phyloP scores from a whole-genome alignment of 2,113 vertebrate species.

The Circaetus gallicus region DNA sequence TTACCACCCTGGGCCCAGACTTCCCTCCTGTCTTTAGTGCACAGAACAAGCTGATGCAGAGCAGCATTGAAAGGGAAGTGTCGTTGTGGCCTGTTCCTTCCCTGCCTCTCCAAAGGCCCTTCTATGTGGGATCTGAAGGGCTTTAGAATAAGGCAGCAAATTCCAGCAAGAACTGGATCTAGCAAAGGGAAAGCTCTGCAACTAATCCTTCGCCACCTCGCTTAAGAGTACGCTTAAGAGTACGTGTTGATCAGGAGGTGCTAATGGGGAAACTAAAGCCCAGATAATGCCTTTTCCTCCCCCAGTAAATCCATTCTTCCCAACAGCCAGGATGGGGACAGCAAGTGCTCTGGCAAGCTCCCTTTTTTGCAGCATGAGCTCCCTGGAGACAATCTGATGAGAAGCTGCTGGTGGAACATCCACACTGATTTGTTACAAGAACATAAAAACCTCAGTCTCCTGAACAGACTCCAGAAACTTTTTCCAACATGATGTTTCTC shows the following conservation, averaged over 20 bases:
- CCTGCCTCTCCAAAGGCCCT: background rate
- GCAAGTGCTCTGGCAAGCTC: background rate
- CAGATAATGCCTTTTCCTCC: background rate
- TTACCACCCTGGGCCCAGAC: background rate
- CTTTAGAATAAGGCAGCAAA: background rate
- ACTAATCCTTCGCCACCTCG: background rate
- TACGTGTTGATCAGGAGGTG: background rate
- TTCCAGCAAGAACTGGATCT: background rate
- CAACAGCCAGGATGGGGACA: background rate
- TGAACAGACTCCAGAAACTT: background rate
- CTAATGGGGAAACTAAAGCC: background rate
- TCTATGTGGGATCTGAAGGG: background rate
- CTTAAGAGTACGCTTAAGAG: background rate
- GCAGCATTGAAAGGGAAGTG: rapidly evolving
- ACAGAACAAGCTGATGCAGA: background rate
- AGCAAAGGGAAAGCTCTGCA: background rate
- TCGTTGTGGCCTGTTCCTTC: background rate
- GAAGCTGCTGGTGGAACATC: background rate
- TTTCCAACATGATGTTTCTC: background rate
- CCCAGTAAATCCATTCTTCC: background rate
- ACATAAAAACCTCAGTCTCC: background rate
- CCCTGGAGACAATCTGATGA: background rate
- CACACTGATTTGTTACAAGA: background rate
- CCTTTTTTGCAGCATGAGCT: background rate
- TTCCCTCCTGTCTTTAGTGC: background rate